These are phyloP conservation scores for Accipiter cooperii DNA, from an alignment of 2,113 vertebrate genomes.

Conservation along the genomic window DNA sequence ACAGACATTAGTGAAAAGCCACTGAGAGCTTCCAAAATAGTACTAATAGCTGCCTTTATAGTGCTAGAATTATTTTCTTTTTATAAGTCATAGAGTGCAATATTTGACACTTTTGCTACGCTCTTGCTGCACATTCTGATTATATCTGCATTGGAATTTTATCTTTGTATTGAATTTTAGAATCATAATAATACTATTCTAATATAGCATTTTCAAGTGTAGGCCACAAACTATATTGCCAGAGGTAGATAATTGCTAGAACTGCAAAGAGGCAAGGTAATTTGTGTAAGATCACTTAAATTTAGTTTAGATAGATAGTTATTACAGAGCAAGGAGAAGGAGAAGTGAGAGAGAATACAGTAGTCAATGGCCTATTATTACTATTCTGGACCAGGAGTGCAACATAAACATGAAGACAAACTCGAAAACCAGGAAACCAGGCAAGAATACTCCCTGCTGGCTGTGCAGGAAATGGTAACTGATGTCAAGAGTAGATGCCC, in stretches of 20 bases:
- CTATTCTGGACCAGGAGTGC: constrained; percentile 54
- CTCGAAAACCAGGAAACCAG: constrained; percentile 58
- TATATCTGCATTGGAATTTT: constrained; percentile 38
- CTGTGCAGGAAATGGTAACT: constrained; percentile 58
- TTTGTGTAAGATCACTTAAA: constrained; percentile 9
- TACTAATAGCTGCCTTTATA: constrained; percentile 58
- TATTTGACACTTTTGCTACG: neutral
- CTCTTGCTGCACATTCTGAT: constrained; percentile 19
- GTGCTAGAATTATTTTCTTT: constrained; percentile 25
- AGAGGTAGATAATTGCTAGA: constrained; percentile 18
- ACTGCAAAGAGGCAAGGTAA: constrained; percentile 8
- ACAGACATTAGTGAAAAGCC: constrained; percentile 59
- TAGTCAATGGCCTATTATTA: constrained; percentile 40
- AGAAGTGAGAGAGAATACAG: neutral
- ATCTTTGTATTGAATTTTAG: constrained; percentile 42
- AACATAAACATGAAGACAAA: constrained; percentile 61
- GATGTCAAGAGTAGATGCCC: constrained; percentile 61
- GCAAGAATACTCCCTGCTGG: constrained; percentile 63
- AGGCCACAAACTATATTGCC: constrained; percentile 11
- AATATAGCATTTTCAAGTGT: neutral
- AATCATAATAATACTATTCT: neutral
- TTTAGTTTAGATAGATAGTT: constrained; percentile 9
- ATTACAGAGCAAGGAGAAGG: constrained; percentile 16
- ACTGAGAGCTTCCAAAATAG: constrained; percentile 64
- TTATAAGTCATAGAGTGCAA: constrained; percentile 38